A percentile compares a stretch with the other conserved stretches of the same genome.
Conservation (phyloP, 1,140 invertebrate species). For the Tachypleus tridentatus region DNA sequence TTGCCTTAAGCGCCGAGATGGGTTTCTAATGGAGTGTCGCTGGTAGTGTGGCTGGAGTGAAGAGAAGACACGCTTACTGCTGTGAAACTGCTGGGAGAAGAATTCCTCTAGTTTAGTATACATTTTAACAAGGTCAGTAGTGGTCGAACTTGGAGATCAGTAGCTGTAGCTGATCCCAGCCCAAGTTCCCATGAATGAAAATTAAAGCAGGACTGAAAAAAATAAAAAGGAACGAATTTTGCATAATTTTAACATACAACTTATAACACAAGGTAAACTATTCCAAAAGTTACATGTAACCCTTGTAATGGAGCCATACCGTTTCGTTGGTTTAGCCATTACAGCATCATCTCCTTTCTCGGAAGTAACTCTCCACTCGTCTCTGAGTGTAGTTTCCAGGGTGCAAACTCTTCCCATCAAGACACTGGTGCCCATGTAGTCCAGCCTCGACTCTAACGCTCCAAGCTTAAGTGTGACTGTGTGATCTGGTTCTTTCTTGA, state of each 20-base stretch:
- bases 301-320: slow-evolving; percentile 12
- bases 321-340: slow-evolving; percentile 26
- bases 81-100: slow-evolving; percentile 89
- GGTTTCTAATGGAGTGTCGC: slow-evolving; percentile 16
- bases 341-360: slow-evolving; percentile 27
- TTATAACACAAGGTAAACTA: slow-evolving; percentile 15
- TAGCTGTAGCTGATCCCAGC: slow-evolving; percentile 90
- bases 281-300: neutral
- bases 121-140: slow-evolving; percentile 91
- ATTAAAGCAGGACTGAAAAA: slow-evolving; percentile 64
- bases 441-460: slow-evolving; percentile 73
- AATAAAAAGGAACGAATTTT: too few relatives aligned
- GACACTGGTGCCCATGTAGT: slow-evolving; percentile 84
- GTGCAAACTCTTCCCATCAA: slow-evolving; percentile 78
- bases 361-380: slow-evolving; percentile 61
- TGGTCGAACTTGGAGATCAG: slow-evolving; percentile 94
- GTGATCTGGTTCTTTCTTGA: slow-evolving; percentile 77
- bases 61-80: slow-evolving; percentile 77
- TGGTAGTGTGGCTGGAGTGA: slow-evolving; percentile 45
- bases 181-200: slow-evolving; percentile 81
- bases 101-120: slow-evolving; percentile 93
- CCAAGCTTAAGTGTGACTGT: slow-evolving; percentile 67
- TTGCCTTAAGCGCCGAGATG: slow-evolving; percentile 12
- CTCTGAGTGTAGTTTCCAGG: slow-evolving; percentile 58
- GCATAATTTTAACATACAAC: neutral